Evolutionary conservation across 2,888 invertebrate genomes (phyloP).

Genomic region (Teleogryllus oceanicus): DNA sequence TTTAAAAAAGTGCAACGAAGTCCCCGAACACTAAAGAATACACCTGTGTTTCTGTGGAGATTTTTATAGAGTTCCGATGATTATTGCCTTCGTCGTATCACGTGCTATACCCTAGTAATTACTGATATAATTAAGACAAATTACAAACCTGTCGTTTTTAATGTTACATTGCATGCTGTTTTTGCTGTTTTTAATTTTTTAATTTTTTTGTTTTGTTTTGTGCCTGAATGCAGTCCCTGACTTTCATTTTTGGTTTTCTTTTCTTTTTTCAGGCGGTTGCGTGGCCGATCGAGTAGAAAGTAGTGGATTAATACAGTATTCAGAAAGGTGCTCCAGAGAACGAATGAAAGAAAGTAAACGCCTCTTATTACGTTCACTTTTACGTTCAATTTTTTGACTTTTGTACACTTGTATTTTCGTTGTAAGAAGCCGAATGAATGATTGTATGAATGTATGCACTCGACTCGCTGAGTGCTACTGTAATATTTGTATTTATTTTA

Average conservation of each 20-base stretch:
- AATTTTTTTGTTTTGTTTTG: neutral
- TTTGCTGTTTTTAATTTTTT: neutral
- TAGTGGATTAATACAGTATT: constrained; percentile 18
- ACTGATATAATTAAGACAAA: neutral
- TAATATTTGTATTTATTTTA: constrained; percentile 18
- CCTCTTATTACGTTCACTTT: neutral
- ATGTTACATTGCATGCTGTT: neutral
- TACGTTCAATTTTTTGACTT: neutral
- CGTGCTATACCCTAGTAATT: neutral
- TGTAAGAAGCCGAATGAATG: neutral
- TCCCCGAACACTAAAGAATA: neutral
- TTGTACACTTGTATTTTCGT: constrained; percentile 18
- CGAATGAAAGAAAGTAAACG: neutral
- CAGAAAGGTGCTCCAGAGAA: constrained; percentile 2
- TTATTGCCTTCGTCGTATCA: neutral
- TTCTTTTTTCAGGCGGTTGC: constrained; percentile 12
- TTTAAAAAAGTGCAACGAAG: neutral
- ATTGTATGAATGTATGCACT: neutral
- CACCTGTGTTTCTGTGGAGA: neutral
- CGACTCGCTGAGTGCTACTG: neutral
- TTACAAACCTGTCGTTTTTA: neutral
- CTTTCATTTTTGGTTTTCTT: neutral
- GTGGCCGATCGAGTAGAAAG: constrained; percentile 2
- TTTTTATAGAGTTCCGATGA: neutral
- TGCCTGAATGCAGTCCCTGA: neutral